Percentiles rank a stretch among this genome's conserved stretches.
phyloP scores from a whole-genome alignment of 2,888 invertebrate species.

The Rapana venosa region DNA sequence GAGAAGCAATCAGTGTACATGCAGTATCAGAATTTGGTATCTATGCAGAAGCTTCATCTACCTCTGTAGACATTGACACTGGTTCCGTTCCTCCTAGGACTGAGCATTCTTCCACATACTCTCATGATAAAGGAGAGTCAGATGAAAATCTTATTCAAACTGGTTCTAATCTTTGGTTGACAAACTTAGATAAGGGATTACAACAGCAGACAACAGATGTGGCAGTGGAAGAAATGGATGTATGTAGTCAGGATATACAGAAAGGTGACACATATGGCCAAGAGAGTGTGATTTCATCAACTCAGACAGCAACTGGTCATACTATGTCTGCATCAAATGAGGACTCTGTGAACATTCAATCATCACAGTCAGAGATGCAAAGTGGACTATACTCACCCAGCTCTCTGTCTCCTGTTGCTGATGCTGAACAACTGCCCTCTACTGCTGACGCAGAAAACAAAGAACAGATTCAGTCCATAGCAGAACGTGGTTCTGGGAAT shows the following conservation, averaged over 20 bases:
- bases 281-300: constrained; percentile 15
- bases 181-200: not conserved
- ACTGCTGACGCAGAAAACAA: not conserved
- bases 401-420: constrained; percentile 27
- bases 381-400: constrained; percentile 36
- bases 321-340: not conserved
- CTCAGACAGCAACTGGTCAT: not conserved
- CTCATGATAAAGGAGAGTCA: not conserved
- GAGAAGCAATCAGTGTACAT: constrained; percentile 22
- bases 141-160: not conserved
- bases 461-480: not conserved
- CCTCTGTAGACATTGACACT: not conserved
- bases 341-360: not conserved
- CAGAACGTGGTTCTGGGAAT: not conserved
- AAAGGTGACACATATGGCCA: not conserved
- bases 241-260: not conserved
- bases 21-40: not conserved
- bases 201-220: not conserved
- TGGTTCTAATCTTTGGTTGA: not conserved
- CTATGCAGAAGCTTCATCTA: not conserved
- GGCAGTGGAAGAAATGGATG: not conserved
- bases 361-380: not conserved
- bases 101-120: not conserved
- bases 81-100: not conserved
- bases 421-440: not conserved